A percentile compares a stretch with the other conserved stretches of the same genome.
phyloP scores from a whole-genome alignment of 2,888 invertebrate genomes.

The Petrolisthes cinctipes region DNA sequence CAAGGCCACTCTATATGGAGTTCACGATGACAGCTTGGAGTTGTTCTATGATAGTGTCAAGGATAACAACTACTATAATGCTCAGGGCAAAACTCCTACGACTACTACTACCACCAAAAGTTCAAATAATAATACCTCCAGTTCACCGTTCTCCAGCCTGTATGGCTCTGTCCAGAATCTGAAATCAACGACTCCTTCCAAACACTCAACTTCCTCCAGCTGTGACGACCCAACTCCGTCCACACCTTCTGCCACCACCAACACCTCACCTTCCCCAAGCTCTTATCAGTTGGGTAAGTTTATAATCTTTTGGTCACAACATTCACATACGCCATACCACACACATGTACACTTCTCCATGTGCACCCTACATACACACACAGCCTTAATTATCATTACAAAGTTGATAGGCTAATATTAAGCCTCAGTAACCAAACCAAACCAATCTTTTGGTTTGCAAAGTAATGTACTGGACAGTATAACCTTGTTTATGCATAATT shows the following conservation, averaged over 20 bases:
- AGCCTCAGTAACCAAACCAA: too few relatives aligned
- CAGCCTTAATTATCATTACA: too few relatives aligned
- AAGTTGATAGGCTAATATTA: too few relatives aligned
- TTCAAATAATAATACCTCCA: background rate
- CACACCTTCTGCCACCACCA: background rate
- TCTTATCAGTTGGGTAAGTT: background rate
- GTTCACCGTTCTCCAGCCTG: background rate
- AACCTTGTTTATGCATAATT: too few relatives aligned
- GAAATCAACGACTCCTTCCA: background rate
- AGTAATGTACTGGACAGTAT: too few relatives aligned
- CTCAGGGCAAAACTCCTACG: background rate
- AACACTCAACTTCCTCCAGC: background rate
- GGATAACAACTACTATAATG: conserved; percentile 20
- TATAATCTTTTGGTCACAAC: background rate
- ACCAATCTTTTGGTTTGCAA: too few relatives aligned
- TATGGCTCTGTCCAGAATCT: conserved; percentile 14
- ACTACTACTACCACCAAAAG: background rate
- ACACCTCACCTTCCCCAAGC: background rate
- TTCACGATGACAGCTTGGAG: conserved; percentile 34
- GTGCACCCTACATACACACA: too few relatives aligned
- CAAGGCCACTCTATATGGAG: conserved; percentile 45
- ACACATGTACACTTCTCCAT: too few relatives aligned
- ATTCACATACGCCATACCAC: background rate
- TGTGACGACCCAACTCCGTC: background rate
- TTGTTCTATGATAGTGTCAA: conserved; percentile 30